These are phyloP conservation scores for Microcaecilia unicolor DNA, from an alignment of 2,797 vertebrate genomes.

Conservation along the genomic window DNA sequence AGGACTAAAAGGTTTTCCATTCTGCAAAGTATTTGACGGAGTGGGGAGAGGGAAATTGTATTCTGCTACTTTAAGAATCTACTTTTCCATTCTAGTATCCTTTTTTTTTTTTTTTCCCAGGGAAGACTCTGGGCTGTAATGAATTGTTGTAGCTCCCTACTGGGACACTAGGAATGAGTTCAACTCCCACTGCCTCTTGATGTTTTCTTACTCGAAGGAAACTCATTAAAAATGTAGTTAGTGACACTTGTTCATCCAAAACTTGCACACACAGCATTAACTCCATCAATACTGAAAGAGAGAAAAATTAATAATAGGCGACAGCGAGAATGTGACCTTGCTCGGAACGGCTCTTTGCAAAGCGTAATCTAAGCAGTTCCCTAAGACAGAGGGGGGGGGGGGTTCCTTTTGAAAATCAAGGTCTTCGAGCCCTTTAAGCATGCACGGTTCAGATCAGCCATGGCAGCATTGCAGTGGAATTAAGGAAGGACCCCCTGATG, in stretches of 20 bases:
- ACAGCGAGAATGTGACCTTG: neutral
- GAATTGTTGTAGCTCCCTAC: neutral
- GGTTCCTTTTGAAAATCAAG: no score
- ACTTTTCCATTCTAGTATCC: neutral
- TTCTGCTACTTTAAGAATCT: neutral
- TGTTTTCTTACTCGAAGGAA: neutral
- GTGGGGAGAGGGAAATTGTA: no score
- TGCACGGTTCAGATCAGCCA: no score
- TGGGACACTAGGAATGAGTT: constrained; percentile 3
- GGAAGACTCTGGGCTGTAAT: neutral
- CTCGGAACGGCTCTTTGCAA: constrained; percentile 6
- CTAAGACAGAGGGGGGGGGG: no score
- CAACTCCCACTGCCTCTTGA: neutral
- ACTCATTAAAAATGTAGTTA: neutral
- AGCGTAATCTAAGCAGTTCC: neutral
- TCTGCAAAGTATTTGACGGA: neutral
- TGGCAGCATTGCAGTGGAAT: no score
- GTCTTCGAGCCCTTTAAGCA: no score
- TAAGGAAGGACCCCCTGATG: no score
- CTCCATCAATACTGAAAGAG: neutral
- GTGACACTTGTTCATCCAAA: neutral
- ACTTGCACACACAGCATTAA: neutral
- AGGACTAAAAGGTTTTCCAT: no score
- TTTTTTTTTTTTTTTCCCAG: neutral
- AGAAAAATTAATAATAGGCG: neutral